phyloP scores from a whole-genome alignment of 2,888 invertebrate genomes.

The Ormyrus pomaceus region DNA sequence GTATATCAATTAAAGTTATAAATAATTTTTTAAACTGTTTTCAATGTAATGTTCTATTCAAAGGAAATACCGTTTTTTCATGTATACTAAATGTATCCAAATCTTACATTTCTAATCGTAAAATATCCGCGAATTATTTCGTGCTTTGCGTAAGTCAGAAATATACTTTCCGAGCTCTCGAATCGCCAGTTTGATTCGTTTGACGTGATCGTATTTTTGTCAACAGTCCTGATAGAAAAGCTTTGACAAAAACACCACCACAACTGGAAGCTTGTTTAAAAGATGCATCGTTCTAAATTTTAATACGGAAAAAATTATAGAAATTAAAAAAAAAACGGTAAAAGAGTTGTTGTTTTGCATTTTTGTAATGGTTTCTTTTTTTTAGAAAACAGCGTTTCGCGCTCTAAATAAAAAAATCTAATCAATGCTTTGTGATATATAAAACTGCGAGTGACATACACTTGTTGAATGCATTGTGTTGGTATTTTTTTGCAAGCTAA shows the following conservation, averaged over 20 bases:
- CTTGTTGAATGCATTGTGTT: constrained; percentile 53
- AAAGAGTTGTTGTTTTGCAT: constrained; percentile 37
- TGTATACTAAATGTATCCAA: constrained; percentile 26
- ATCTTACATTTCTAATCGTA: constrained; percentile 28
- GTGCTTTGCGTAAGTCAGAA: constrained; percentile 26
- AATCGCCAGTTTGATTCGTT: constrained; percentile 40
- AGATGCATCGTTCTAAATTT: constrained; percentile 52
- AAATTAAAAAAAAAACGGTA: constrained; percentile 10
- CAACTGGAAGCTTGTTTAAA: constrained; percentile 44
- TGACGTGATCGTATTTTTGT: constrained; percentile 28
- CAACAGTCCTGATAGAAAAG: constrained; percentile 1
- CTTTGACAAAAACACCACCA: constrained; percentile 14
- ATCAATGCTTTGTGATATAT: constrained; percentile 55
- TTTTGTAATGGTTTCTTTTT: constrained; percentile 13
- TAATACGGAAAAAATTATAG: constrained; percentile 27
- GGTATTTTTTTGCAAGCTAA: constrained; percentile 32
- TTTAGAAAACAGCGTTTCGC: constrained; percentile 24
- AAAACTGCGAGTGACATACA: constrained; percentile 40
- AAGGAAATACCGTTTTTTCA: constrained; percentile 22
- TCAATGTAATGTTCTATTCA: constrained; percentile 28
- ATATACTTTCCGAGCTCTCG: constrained; percentile 19
- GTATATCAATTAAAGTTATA: neutral
- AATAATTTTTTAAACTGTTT: constrained; percentile 26
- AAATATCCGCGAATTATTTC: constrained; percentile 19
- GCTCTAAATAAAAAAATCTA: constrained; percentile 31